Evolutionary conservation across 2,797 vertebrate species (phyloP).

Genomic region (Caiman crocodilus): DNA sequence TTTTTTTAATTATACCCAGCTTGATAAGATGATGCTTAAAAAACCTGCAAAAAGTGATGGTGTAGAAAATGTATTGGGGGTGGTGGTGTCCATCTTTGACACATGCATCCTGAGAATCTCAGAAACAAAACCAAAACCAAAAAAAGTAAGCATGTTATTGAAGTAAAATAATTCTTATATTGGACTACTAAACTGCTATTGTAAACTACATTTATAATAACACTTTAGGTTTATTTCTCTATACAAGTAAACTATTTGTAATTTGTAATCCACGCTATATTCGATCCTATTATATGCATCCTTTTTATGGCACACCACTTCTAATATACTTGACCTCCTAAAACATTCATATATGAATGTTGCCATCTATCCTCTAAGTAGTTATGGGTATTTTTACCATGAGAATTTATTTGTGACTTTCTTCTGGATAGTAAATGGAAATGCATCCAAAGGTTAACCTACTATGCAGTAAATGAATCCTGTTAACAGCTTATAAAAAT

Average conservation of each 20-base stretch:
- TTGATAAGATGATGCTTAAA: not conserved
- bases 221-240: slow-evolving; percentile 20
- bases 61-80: not conserved
- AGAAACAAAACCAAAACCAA: not conserved
- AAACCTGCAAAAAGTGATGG: not conserved
- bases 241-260: not conserved
- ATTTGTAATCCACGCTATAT: slow-evolving; percentile 20
- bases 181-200: not conserved
- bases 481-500: slow-evolving; percentile 43
- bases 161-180: not conserved
- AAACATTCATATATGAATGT: not conserved
- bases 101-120: not conserved
- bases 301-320: slow-evolving; percentile 9
- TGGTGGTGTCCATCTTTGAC: not conserved
- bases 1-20: slow-evolving; percentile 27
- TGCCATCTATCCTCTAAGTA: slow-evolving; percentile 6
- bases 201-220: slow-evolving; percentile 7
- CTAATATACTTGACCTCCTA: slow-evolving; percentile 16
- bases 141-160: not conserved
- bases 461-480: not conserved
- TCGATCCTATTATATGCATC: not conserved
- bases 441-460: not conserved
- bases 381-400: slow-evolving; percentile 15
- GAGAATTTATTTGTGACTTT: slow-evolving; percentile 19
- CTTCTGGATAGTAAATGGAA: not conserved